Percentiles rank a stretch among this genome's conserved stretches.
Conservation (phyloP, 1,140 invertebrate species). For the Manduca sexta region DNA sequence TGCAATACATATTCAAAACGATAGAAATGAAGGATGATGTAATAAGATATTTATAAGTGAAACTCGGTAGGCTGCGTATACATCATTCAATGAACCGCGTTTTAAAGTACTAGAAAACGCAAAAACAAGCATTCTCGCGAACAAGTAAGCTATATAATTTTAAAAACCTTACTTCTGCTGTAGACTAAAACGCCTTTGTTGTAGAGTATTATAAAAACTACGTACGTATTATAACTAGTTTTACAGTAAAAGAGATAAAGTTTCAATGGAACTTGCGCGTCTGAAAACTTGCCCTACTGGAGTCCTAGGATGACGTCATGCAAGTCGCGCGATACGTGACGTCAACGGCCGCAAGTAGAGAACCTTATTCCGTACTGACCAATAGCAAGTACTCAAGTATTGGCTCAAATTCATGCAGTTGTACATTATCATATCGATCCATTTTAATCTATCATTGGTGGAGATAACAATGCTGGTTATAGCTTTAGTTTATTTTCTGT, state of each 20-base stretch:
- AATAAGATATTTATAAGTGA: not conserved
- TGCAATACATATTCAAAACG: too few relatives aligned
- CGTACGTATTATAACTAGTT: too few relatives aligned
- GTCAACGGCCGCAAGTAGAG: conserved; percentile 1
- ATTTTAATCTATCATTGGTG: not conserved
- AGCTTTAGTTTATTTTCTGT: too few relatives aligned
- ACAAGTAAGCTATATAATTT: too few relatives aligned
- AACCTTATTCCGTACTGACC: too few relatives aligned
- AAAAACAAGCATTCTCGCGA: not conserved
- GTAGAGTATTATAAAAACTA: too few relatives aligned
- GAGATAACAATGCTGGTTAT: not conserved
- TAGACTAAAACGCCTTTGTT: too few relatives aligned
- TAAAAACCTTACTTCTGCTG: too few relatives aligned
- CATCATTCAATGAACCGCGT: not conserved
- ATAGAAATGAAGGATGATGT: not conserved
- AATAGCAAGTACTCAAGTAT: too few relatives aligned
- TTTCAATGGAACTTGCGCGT: conserved; percentile 37
- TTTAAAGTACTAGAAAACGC: not conserved
- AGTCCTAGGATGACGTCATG: conserved; percentile 44
- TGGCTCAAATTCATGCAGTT: not conserved
- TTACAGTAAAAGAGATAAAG: conserved; percentile 7
- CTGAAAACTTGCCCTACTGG: conserved; percentile 23
- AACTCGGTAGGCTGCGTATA: not conserved
- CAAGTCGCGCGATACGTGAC: conserved; percentile 33
- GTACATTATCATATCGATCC: not conserved